Evolutionary conservation across 2,888 invertebrate species (phyloP).

Genomic region (Thysanoteuthis rhombus): DNA sequence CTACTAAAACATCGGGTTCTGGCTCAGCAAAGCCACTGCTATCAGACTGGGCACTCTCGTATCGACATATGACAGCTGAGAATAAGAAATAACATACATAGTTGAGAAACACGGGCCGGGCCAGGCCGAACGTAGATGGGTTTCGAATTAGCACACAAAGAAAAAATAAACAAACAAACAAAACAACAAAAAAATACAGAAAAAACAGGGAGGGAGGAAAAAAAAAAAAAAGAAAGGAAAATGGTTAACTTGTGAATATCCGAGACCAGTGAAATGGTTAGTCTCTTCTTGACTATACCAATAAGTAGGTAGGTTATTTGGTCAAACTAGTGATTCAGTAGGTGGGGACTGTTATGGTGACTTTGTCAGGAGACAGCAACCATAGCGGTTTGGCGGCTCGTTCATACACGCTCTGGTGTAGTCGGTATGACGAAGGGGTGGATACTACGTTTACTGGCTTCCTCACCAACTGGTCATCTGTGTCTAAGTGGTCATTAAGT

Average conservation of each 20-base stretch:
- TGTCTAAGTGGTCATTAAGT: neutral
- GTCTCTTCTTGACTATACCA: neutral
- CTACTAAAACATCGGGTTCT: constrained; percentile 37
- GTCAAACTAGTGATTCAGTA: neutral
- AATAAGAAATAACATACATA: neutral
- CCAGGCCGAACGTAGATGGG: neutral
- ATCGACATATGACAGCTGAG: constrained; percentile 50
- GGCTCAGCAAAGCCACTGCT: constrained; percentile 61
- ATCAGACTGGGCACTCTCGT: constrained; percentile 59
- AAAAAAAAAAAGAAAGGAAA: neutral
- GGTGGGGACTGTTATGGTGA: neutral
- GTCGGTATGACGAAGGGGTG: neutral
- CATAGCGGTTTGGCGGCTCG: neutral
- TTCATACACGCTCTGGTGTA: neutral
- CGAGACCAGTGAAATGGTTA: neutral
- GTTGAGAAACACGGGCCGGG: neutral
- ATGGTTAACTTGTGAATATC: neutral
- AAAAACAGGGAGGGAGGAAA: neutral
- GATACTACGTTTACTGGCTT: neutral
- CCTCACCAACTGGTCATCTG: neutral
- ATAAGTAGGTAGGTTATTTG: neutral
- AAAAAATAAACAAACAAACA: neutral
- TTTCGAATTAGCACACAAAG: neutral
- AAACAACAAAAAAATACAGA: too few relatives aligned
- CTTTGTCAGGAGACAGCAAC: neutral